phyloP scores from a whole-genome alignment of 2,797 vertebrate genomes.

The Pogoniulus pusillus region DNA sequence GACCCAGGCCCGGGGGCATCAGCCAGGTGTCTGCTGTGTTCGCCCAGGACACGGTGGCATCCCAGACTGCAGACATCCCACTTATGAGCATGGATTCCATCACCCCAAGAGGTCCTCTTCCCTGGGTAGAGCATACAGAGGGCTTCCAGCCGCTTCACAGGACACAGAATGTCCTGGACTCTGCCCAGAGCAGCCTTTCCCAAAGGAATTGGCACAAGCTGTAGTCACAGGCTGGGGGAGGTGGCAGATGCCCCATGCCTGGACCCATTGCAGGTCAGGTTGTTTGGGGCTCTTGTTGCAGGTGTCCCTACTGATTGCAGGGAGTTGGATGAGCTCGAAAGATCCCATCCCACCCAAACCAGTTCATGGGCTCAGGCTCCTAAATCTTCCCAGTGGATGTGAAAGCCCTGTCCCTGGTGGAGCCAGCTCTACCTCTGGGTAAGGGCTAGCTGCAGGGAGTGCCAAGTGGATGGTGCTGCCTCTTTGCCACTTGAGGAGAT shows the following conservation, averaged over 20 bases:
- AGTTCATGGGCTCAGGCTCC: not conserved
- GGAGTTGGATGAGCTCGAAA: not conserved
- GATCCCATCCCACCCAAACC: not conserved
- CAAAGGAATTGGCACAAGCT: not conserved
- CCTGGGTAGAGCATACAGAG: accelerated
- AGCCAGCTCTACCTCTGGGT: too few relatives aligned
- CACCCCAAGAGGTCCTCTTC: not conserved
- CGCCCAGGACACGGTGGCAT: accelerated
- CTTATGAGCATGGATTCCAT: accelerated
- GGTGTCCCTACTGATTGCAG: not conserved
- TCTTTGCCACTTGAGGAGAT: accelerated
- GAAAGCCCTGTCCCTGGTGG: not conserved
- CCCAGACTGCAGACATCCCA: not conserved
- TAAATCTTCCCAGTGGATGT: not conserved
- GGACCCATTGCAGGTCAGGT: not conserved
- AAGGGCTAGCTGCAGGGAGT: not conserved
- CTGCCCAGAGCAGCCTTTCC: not conserved
- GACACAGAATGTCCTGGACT: not conserved
- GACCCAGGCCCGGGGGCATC: not conserved
- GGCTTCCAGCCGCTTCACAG: accelerated
- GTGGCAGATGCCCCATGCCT: not conserved
- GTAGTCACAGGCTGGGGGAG: not conserved
- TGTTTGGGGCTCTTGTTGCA: not conserved
- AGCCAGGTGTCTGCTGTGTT: not conserved
- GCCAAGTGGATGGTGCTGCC: not conserved